A percentile compares a stretch with the other conserved stretches of the same genome.
These are phyloP conservation scores for Andrena dorsata DNA, from an alignment of 2,888 invertebrate species.

Conservation along the genomic window DNA sequence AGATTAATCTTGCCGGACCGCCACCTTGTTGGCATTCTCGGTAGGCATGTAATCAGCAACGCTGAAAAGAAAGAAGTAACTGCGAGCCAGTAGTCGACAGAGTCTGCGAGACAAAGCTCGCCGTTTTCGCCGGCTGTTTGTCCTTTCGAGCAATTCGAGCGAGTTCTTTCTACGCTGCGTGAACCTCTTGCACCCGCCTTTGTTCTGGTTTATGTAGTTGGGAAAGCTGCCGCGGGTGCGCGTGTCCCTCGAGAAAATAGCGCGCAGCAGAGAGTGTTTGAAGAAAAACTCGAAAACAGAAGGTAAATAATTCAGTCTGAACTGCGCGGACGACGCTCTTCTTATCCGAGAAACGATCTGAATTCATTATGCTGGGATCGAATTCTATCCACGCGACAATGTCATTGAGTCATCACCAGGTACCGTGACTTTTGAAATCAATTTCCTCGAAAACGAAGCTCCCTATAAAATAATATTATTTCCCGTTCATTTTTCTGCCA, in stretches of 20 bases:
- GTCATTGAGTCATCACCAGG: no score
- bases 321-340: not conserved
- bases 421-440: no score
- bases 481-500: not conserved
- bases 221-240: slow-evolving; percentile 9
- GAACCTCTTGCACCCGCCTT: slow-evolving; percentile 35
- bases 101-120: slow-evolving; percentile 38
- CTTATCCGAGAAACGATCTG: slow-evolving; percentile 14
- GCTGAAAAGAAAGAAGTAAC: slow-evolving; percentile 43
- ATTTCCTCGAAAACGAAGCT: no score
- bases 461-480: no score
- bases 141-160: slow-evolving; percentile 47
- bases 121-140: slow-evolving; percentile 46
- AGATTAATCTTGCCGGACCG: slow-evolving; percentile 65
- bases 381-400: not conserved
- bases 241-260: slow-evolving; percentile 27
- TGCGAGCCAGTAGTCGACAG: slow-evolving; percentile 14
- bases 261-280: slow-evolving; percentile 11
- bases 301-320: not conserved
- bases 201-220: slow-evolving; percentile 21
- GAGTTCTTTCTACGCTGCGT: slow-evolving; percentile 44
- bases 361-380: not conserved
- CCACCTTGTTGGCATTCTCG: slow-evolving; percentile 42
- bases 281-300: not conserved
- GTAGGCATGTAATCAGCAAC: slow-evolving; percentile 58